Percentiles rank a stretch among this genome's conserved stretches.
Conservation (phyloP, 1,140 invertebrate species). For the Brachionus rubens region DNA sequence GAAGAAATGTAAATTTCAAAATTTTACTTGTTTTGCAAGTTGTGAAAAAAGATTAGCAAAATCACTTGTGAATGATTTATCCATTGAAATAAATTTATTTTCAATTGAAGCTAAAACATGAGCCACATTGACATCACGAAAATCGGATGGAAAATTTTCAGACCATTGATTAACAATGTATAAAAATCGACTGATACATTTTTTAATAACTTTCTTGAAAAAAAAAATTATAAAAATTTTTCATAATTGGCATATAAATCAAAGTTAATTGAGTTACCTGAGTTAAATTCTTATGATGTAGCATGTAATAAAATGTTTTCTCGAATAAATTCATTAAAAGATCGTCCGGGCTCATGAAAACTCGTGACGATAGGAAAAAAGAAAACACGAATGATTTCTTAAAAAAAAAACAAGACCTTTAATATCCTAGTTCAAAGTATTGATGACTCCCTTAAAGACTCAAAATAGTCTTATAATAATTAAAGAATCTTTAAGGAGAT, state of each 20-base stretch:
- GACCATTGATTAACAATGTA: constrained; percentile 19
- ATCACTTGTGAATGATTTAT: neutral
- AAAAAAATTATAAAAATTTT: neutral
- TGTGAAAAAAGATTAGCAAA: neutral
- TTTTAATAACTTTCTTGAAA: constrained; percentile 3
- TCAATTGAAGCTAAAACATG: neutral
- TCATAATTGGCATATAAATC: neutral
- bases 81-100: neutral
- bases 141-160: constrained; percentile 28
- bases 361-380: constrained; percentile 30
- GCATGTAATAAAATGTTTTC: constrained; percentile 17
- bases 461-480: no score
- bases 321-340: constrained; percentile 1
- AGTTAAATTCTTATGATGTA: constrained; percentile 5
- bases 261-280: neutral
- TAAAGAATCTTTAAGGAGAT: no score
- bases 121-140: constrained; percentile 17
- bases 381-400: constrained; percentile 31
- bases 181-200: neutral
- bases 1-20: neutral
- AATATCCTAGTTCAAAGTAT: no score
- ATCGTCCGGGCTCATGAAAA: constrained; percentile 9
- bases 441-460: no score
- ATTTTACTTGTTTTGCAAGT: constrained; percentile 19
- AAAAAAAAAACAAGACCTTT: neutral